Conservation (phyloP, 2,888 invertebrate species). For the Zeuzera pyrina region DNA sequence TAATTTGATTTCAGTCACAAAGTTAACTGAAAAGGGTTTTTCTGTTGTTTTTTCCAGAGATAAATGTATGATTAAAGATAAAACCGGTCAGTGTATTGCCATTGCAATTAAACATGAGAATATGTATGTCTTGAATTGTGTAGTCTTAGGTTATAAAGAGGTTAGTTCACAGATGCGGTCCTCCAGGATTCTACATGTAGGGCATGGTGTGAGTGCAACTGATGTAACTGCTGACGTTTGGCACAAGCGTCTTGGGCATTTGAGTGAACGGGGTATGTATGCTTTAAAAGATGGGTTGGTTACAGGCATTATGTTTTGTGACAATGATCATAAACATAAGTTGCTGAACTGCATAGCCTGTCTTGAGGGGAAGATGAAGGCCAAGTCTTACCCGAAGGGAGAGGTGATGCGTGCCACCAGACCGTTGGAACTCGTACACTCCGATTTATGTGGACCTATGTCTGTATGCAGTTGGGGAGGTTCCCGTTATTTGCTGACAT, state of each 20-base stretch:
- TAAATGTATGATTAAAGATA: too few relatives aligned
- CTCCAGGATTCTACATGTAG: too few relatives aligned
- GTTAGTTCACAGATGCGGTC: too few relatives aligned
- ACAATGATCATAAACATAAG: background rate
- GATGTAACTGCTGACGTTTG: conserved; percentile 5
- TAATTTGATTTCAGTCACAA: too few relatives aligned
- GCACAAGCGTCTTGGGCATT: conserved; percentile 10
- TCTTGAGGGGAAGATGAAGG: conserved; percentile 9
- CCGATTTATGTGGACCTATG: conserved; percentile 8
- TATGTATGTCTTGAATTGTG: too few relatives aligned
- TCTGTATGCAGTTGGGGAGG: conserved; percentile 5
- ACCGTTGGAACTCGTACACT: conserved; percentile 7
- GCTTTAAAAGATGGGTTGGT: conserved; percentile 2
- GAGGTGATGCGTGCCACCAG: conserved; percentile 5
- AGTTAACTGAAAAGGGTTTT: too few relatives aligned
- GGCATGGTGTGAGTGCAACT: conserved; percentile 1
- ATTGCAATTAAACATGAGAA: too few relatives aligned
- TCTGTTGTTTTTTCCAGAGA: too few relatives aligned
- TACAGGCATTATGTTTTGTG: background rate
- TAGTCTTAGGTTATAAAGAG: too few relatives aligned
- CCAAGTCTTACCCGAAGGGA: conserved; percentile 7
- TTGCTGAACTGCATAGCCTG: conserved; percentile 11
- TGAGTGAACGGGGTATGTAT: conserved; percentile 5
- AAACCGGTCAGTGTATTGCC: too few relatives aligned
- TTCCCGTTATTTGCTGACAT: conserved; percentile 6